phyloP scores from a whole-genome alignment of 2,888 invertebrate genomes.

The Hirtodrosophila alboralis region DNA sequence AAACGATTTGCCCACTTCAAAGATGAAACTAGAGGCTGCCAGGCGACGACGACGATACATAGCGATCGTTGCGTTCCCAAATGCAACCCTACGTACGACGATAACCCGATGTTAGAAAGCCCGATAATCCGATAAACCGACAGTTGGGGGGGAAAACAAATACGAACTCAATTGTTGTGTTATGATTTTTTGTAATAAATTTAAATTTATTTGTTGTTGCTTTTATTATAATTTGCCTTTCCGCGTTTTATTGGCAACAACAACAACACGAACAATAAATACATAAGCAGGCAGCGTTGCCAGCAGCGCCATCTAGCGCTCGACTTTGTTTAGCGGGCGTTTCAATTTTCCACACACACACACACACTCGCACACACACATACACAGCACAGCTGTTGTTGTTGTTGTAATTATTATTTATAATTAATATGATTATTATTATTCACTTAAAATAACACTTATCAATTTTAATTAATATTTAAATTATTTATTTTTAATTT shows the following conservation, averaged over 20 bases:
- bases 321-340: constrained; percentile 63
- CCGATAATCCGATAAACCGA: too few relatives aligned
- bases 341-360: constrained; percentile 44
- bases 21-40: constrained; percentile 65
- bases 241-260: constrained; percentile 53
- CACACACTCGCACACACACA: constrained; percentile 12
- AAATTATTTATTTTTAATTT: constrained; percentile 13
- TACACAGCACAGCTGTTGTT: constrained; percentile 47
- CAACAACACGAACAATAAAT: constrained; percentile 37
- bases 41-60: constrained; percentile 73
- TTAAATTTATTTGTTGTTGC: constrained; percentile 56
- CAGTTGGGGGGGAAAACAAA: constrained; percentile 25
- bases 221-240: constrained; percentile 52
- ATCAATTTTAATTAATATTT: too few relatives aligned
- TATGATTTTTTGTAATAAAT: constrained; percentile 64
- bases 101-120: too few relatives aligned
- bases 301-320: constrained; percentile 67
- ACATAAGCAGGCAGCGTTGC: constrained; percentile 40
- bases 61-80: constrained; percentile 58
- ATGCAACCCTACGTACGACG: constrained; percentile 41
- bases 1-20: constrained; percentile 67
- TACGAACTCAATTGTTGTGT: constrained; percentile 25
- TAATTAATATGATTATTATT: constrained; percentile 5
- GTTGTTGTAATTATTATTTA: constrained; percentile 24
- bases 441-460: constrained; percentile 30